A percentile compares a stretch with the other conserved stretches of the same genome.
Evolutionary conservation across 2,888 invertebrate species (phyloP).

Genomic region (Loripinus fragilis): DNA sequence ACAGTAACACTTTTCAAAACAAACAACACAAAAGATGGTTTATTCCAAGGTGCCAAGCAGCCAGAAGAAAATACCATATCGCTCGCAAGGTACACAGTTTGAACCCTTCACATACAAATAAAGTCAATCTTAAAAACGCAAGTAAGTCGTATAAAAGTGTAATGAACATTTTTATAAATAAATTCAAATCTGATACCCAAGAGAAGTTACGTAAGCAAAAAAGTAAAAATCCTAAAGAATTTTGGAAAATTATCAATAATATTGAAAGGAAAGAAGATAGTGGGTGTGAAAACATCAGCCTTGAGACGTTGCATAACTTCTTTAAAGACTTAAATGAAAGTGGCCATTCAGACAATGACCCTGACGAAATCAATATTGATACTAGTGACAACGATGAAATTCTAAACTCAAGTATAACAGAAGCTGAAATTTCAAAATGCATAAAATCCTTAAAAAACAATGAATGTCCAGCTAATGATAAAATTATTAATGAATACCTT

Average conservation of each 20-base stretch:
- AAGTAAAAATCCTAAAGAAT: constrained; percentile 7
- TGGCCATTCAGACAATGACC: background rate
- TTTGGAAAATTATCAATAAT: constrained; percentile 10
- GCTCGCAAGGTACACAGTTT: background rate
- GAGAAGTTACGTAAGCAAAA: constrained; percentile 5
- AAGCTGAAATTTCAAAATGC: constrained; percentile 31
- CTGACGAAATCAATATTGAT: background rate
- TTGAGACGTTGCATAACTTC: background rate
- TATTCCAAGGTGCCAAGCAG: background rate
- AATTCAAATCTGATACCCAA: background rate
- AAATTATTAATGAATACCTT: constrained; percentile 52
- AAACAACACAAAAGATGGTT: background rate
- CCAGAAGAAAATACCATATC: constrained; percentile 3
- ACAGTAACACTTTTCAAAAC: background rate
- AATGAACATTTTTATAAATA: constrained; percentile 9
- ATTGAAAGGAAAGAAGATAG: background rate
- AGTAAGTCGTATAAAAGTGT: constrained; percentile 5
- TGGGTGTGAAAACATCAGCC: background rate
- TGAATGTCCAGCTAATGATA: constrained; percentile 33
- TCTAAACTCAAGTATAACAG: constrained; percentile 30
- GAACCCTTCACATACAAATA: background rate
- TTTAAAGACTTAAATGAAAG: constrained; percentile 2
- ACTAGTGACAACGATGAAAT: background rate
- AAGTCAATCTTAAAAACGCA: background rate
- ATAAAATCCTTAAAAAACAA: constrained; percentile 39